phyloP scores from a whole-genome alignment of 2,888 invertebrate genomes.

The Aspidiotus rigidus region DNA sequence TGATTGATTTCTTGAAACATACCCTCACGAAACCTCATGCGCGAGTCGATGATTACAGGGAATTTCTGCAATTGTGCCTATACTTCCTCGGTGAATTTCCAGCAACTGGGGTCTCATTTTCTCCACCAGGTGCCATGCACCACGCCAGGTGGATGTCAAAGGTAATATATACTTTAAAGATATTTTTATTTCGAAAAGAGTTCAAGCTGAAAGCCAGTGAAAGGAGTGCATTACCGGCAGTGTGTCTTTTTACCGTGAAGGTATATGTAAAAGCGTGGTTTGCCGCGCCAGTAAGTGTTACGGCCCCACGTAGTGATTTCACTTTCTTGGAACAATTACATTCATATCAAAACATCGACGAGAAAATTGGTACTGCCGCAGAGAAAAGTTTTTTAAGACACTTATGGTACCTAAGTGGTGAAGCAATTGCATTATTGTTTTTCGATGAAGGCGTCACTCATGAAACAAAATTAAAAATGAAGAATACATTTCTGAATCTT shows the following conservation, averaged over 20 bases:
- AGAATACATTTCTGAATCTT: neutral
- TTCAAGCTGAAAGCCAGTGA: conserved; percentile 37
- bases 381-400: conserved; percentile 34
- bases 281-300: conserved; percentile 19
- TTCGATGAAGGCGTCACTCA: neutral
- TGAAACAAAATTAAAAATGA: neutral
- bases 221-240: conserved; percentile 33
- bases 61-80: conserved; percentile 27
- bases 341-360: conserved; percentile 29
- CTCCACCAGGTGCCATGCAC: too few relatives aligned
- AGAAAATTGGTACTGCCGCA: conserved; percentile 20
- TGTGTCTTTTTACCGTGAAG: conserved; percentile 34
- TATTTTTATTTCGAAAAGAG: conserved; percentile 38
- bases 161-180: too few relatives aligned
- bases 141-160: conserved; percentile 40
- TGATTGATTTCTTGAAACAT: neutral
- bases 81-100: too few relatives aligned
- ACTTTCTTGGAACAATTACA: conserved; percentile 26
- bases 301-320: conserved; percentile 30
- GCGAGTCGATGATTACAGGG: neutral
- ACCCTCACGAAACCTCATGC: too few relatives aligned
- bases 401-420: conserved; percentile 35
- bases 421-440: conserved; percentile 9
- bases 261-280: conserved; percentile 35
- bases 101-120: too few relatives aligned